phyloP scores from a whole-genome alignment of 2,113 vertebrate species.

The Ifrita kowaldi region DNA sequence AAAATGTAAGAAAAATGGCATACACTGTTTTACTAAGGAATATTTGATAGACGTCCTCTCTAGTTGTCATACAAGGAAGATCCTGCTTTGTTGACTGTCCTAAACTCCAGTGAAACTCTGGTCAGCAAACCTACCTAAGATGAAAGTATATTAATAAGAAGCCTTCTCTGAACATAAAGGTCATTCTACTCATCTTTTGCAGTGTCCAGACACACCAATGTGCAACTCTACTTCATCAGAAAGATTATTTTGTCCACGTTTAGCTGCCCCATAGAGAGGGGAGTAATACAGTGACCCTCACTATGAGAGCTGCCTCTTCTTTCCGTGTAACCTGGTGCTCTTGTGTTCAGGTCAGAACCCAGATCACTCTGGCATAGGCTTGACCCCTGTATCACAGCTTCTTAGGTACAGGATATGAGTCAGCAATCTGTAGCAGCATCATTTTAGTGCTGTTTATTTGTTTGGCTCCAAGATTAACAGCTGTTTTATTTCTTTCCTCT shows the following conservation, averaged over 20 bases:
- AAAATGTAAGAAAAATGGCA: background rate
- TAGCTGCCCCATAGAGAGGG: too few relatives aligned
- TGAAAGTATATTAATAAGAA: background rate
- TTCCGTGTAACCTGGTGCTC: background rate
- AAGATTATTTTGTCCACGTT: background rate
- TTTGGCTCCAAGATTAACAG: background rate
- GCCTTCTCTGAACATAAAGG: background rate
- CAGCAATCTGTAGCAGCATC: background rate
- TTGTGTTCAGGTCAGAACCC: background rate
- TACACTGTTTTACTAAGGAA: background rate
- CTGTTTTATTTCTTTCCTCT: background rate
- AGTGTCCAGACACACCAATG: background rate
- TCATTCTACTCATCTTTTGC: background rate
- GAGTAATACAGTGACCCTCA: background rate
- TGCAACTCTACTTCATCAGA: background rate
- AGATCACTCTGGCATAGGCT: background rate
- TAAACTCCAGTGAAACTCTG: background rate
- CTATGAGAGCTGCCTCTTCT: fast-evolving
- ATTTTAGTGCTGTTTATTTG: background rate
- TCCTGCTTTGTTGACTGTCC: background rate
- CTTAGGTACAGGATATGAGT: background rate
- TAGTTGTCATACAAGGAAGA: background rate
- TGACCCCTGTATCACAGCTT: background rate
- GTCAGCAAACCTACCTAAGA: background rate
- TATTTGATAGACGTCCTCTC: background rate